Evolutionary conservation across 2,888 invertebrate species (phyloP), one percentile per base, ranked within the genome.

Genomic region (Cheilosia grossa): DNA sequence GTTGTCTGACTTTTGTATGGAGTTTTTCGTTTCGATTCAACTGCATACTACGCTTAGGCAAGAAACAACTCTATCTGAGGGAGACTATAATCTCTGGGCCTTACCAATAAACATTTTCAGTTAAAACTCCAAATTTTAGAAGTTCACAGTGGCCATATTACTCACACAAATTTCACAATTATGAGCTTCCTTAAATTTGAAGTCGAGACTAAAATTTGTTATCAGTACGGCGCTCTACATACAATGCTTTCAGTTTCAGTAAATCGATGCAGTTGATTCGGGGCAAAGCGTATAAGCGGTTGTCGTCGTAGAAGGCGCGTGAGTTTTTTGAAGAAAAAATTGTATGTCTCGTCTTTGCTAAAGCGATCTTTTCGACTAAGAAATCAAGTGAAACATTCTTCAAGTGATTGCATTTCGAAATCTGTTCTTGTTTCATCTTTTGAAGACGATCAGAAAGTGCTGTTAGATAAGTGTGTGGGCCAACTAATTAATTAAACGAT

Each of bases 161-260:
- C n/a, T n/a, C n/a, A n/a, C n/a, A n/a, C n/a, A n/a, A n/a, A n/a
- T n/a, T n/a, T n/a, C n/a, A n/a, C n/a, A n/a, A n/a, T n/a, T n/a
- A n/a, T n/a, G n/a, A n/a, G n/a, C n/a, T n/a, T n/a, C n/a, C n/a
- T n/a, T n/a, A n/a, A n/a, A n/a, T n/a, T n/a, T n/a, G n/a, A 72
- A 51, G 40, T 21, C n/a, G 24, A 2, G 7, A 51, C 44, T 63
- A 24, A 33, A 30, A 42, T 73, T 77, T 51, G 72, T 72, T 85
- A 85, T n/a, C n/a, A n/a, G n/a, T n/a, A n/a, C n/a, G n/a, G n/a
- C n/a, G n/a, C n/a, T n/a, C n/a, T n/a, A n/a, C n/a, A n/a, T n/a
- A n/a, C n/a, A 85, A 81, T 85, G 85, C 85, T 85, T 85, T 85
- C 85, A 81, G 81, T 85, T 85, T 85, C 85, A 81, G 83, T 81